Evolutionary conservation across 2,888 invertebrate species (phyloP).

Genomic region (Oxystoma pomonae): DNA sequence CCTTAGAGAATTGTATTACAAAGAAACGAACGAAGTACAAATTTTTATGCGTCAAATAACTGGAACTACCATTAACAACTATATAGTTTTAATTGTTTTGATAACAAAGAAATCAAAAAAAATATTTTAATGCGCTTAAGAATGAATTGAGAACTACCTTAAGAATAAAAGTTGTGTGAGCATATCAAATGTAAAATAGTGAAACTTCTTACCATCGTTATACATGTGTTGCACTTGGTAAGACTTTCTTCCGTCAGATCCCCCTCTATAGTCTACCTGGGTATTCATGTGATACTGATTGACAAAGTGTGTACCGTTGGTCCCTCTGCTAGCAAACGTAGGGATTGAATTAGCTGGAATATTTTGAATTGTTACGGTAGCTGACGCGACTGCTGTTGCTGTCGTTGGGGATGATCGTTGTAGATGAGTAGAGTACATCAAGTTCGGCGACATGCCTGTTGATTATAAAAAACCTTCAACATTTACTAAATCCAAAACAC

Average conservation of each 20-base stretch:
- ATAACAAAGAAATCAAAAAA: no score
- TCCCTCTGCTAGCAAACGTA: constrained; percentile 55
- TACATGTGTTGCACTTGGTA: constrained; percentile 33
- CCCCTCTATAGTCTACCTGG: constrained; percentile 38
- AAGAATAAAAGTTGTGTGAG: no score
- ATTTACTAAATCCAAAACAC: neutral
- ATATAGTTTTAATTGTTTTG: neutral
- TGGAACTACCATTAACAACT: neutral
- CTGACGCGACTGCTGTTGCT: constrained; percentile 57
- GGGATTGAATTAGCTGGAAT: constrained; percentile 56
- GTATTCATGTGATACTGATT: constrained; percentile 45
- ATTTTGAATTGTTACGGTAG: constrained; percentile 53
- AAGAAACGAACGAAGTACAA: no score
- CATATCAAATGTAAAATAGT: no score
- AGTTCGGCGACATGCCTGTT: constrained; percentile 32
- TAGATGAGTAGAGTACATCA: constrained; percentile 53
- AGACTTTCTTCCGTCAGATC: constrained; percentile 37
- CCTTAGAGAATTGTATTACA: no score
- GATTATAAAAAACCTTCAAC: constrained; percentile 7
- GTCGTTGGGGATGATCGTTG: constrained; percentile 67
- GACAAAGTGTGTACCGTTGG: constrained; percentile 44
- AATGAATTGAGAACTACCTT: no score
- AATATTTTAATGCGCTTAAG: no score
- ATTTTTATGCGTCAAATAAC: no score
- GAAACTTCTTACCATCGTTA: constrained; percentile 21